phyloP scores from a whole-genome alignment of 2,113 vertebrate genomes.

The Mohoua ochrocephala region DNA sequence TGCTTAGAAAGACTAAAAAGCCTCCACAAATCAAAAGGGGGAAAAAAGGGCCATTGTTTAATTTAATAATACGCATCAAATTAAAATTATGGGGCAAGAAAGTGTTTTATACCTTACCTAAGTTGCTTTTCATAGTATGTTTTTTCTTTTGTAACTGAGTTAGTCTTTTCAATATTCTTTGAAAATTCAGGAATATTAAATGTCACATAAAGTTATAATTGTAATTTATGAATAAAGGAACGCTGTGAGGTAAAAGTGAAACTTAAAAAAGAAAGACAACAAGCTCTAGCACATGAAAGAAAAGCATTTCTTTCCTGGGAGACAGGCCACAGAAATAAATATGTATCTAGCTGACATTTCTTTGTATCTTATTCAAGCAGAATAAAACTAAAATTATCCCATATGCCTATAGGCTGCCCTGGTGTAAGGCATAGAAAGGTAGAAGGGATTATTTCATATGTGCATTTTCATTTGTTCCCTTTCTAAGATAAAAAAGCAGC shows the following conservation, averaged over 20 bases:
- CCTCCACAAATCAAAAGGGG: background rate
- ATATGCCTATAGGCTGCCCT: background rate
- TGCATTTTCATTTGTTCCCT: conserved; percentile 25
- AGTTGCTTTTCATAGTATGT: background rate
- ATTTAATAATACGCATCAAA: background rate
- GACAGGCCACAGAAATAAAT: background rate
- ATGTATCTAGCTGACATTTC: conserved; percentile 6
- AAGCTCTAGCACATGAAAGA: background rate
- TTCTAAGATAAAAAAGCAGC: background rate
- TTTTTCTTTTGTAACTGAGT: background rate
- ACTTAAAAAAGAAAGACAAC: background rate
- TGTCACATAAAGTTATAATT: background rate
- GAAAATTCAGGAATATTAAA: background rate
- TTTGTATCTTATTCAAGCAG: conserved; percentile 11
- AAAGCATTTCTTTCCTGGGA: background rate
- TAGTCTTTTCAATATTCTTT: background rate
- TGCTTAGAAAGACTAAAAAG: background rate
- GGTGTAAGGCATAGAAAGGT: background rate
- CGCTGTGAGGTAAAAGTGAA: background rate
- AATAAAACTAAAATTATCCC: conserved; percentile 29
- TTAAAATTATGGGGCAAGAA: background rate
- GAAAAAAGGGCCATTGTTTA: fast-evolving
- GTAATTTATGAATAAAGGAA: background rate
- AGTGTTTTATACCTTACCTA: background rate
- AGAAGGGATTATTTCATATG: background rate